A percentile compares a stretch with the other conserved stretches of the same genome.
phyloP scores from a whole-genome alignment of 2,888 invertebrate species.

The Molanna angustata region DNA sequence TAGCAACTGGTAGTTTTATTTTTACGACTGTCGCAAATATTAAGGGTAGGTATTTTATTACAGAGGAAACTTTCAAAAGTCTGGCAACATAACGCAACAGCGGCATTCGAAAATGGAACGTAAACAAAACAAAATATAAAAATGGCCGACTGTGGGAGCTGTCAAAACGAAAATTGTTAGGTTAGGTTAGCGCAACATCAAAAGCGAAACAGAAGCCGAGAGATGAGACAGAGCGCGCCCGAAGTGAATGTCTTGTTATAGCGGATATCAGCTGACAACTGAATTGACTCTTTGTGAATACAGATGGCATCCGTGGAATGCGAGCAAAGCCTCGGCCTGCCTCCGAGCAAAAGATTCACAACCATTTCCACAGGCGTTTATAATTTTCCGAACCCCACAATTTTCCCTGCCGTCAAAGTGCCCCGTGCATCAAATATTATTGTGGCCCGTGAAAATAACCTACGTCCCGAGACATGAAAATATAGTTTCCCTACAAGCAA shows the following conservation, averaged over 20 bases:
- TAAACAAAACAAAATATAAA: constrained; percentile 4
- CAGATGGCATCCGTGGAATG: background rate
- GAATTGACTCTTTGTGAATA: constrained; percentile 2
- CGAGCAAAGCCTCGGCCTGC: background rate
- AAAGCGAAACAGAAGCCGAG: constrained; percentile 10
- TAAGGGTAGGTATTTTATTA: too few relatives aligned
- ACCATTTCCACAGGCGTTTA: too few relatives aligned
- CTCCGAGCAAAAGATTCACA: background rate
- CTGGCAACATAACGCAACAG: too few relatives aligned
- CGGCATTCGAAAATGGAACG: background rate
- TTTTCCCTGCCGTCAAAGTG: too few relatives aligned
- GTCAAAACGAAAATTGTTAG: constrained; percentile 18
- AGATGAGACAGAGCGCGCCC: constrained; percentile 11
- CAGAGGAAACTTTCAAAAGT: too few relatives aligned
- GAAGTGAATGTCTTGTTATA: constrained; percentile 13
- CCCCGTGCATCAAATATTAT: too few relatives aligned
- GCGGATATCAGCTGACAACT: constrained; percentile 20
- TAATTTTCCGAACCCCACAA: too few relatives aligned
- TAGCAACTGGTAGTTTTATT: too few relatives aligned
- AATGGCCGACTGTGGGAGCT: constrained; percentile 9
- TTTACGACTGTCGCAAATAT: too few relatives aligned
- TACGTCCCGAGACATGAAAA: too few relatives aligned
- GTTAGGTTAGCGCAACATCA: constrained; percentile 16
- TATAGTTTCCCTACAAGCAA: too few relatives aligned
- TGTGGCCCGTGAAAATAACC: too few relatives aligned